phyloP scores from a whole-genome alignment of 1,140 invertebrate species.

The Cyphomyrmex costatus region DNA sequence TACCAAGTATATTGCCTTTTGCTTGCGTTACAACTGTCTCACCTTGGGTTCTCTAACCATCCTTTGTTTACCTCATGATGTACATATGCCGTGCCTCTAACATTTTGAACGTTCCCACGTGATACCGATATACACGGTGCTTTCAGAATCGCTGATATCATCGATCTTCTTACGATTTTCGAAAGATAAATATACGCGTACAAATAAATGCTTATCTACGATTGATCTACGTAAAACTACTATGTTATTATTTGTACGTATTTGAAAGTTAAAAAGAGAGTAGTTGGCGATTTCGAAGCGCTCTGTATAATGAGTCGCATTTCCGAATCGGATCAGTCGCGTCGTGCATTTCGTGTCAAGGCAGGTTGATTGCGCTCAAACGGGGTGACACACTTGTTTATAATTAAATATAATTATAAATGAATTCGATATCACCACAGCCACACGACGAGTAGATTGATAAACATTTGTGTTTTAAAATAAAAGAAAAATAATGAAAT shows the following conservation, averaged over 20 bases:
- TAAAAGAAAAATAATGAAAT: not conserved
- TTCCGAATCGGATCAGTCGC: conserved; percentile 13
- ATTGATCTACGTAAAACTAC: not conserved
- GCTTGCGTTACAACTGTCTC: conserved; percentile 67
- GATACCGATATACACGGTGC: not conserved
- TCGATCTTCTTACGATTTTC: not conserved
- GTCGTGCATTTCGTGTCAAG: conserved; percentile 19
- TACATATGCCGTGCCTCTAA: conserved; percentile 42
- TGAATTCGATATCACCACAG: conserved; percentile 8
- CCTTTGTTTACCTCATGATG: conserved; percentile 58
- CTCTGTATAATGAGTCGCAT: not conserved
- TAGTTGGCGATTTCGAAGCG: not conserved
- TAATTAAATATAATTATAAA: not conserved
- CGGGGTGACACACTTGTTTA: conserved; percentile 51
- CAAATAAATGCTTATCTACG: not conserved
- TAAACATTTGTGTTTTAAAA: not conserved
- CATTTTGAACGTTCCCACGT: conserved; percentile 1
- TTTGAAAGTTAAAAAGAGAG: not conserved
- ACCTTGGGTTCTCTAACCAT: conserved; percentile 15
- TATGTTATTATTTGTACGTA: not conserved
- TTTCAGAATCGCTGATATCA: not conserved
- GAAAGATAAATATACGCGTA: not conserved
- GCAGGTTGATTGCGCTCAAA: conserved; percentile 37
- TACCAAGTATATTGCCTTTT: conserved; percentile 75
- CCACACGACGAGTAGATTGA: not conserved